Evolutionary conservation across 2,113 vertebrate genomes (phyloP), one percentile per base, ranked within the genome.

Genomic region (Epinephelus cyanopodus): DNA sequence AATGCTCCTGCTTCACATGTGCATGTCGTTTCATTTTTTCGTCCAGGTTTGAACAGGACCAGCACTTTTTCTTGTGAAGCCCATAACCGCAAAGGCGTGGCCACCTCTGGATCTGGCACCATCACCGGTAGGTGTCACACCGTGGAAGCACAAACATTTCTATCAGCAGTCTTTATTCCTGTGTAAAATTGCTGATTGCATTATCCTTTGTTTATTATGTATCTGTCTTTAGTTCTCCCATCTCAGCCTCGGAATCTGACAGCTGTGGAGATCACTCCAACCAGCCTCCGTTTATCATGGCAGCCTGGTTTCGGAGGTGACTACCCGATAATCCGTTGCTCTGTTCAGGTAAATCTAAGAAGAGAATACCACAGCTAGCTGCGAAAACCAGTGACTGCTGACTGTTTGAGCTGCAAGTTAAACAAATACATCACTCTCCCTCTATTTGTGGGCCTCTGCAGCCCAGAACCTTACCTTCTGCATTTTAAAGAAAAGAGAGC

Each of bases 41-140:
- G 1, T 78, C 42, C 83, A 98, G 97, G 97, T 77, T 90, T 98
- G 80, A 97, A 97, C 92, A 93, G 92, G 80, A 96, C 95, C 6
- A 95, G 96, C 29, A 95, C 95, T 8, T 97, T 97, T 86, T 97
- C 97, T 14, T 98, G 97, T 11, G 97, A 98, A 83, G 97, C 97
- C 39, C 95, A 97, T 37, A 98, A 98, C 21, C 84, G 82, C 47
- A 98, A 97, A 77, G 97, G 97, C 0, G 96, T 97, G 66, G 95
- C 96, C 76, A 97, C 97, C 2, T 98, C 97, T 1, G 95, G 92
- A 19, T 96, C 96, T 0, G 97, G 97, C 5, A 93, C 92, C 23
- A 89, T 97, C 88, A 97, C 91, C 58, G 96, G 97, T 98, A 69
- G 58, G 92, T 80, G 53, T 74, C 47, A n/a, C 33, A 29, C 25